Base-by-base conservation (phyloP, 1,140 invertebrate species). In the Lysiphlebus fabarum region DNA sequence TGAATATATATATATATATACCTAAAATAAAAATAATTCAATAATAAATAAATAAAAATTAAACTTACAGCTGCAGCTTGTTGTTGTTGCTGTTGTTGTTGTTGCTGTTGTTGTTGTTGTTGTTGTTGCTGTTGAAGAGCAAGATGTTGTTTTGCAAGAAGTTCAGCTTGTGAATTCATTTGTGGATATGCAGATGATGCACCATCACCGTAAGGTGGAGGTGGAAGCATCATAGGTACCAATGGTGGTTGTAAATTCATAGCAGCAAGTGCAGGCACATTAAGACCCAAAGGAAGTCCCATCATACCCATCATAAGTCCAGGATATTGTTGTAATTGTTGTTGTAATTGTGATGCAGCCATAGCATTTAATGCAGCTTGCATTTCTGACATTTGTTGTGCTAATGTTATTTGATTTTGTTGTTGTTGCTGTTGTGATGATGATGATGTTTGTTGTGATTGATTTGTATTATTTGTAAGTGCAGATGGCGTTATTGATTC, bases 181-280 rank as follows among this genome's bases (percentile, higher is more conserved):
- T 80, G 59, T 65, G 79, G 63, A 84, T 86, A 72, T 81, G 82
- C 65, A 75, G 76, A 48, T 63, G 73, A 12, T n/a, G 37, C 34
- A 75, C 81, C 82, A 85, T 88, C 61, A 26, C 17, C 17, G 73
- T 86, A 90, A 9, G 88, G 85, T 40, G 88, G 87, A 12, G 90
- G 90, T 26, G 91, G 89, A 83, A 93, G 85, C 90, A 96, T 93
- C 80, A 95, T 86, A 2, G 93, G 91, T 59, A 95, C 90, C 45
- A 95, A 73, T 0, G 90, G 90, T 9, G 90, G 90, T 73, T 92
- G 91, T 9, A 93, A 77, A 74, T 93, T 92, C 90, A 93, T 93
- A 0, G 91, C 90, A 0, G 90, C 90, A 62, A 93, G 75, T 34
- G 91, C 90, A 48, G 89, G 88, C 67, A 92, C 83, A 66, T 91